A percentile compares a stretch with the other conserved stretches of the same genome.
These are phyloP conservation scores for Cathartes aura DNA, from an alignment of 2,113 vertebrate genomes.

Conservation along the genomic window DNA sequence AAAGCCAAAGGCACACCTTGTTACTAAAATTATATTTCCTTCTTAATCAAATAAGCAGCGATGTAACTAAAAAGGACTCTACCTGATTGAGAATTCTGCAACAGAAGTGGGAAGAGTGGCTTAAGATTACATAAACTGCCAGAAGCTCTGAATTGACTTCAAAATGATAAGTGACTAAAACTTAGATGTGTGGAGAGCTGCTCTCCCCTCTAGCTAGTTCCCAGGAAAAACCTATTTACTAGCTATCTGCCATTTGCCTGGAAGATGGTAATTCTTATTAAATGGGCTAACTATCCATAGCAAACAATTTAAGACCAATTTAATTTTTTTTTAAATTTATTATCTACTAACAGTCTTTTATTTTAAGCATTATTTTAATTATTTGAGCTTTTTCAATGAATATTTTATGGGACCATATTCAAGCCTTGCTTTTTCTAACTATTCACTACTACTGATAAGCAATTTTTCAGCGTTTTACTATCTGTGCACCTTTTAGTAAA, in stretches of 20 bases:
- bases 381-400: conserved; percentile 54
- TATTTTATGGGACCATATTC: conserved; percentile 41
- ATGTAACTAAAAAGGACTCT: neutral
- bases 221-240: conserved; percentile 22
- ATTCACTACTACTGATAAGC: neutral
- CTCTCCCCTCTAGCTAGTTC: conserved; percentile 8
- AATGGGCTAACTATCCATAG: conserved; percentile 18
- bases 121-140: conserved; percentile 41
- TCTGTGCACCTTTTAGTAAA: neutral
- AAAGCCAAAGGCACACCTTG: neutral
- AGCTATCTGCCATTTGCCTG: conserved; percentile 9
- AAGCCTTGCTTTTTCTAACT: neutral
- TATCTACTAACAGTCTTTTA: conserved; percentile 11
- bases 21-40: neutral
- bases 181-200: neutral
- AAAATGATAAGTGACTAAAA: conserved; percentile 55
- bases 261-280: conserved; percentile 26
- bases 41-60: neutral
- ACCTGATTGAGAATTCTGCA: conserved; percentile 22
- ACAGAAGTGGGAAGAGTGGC: neutral
- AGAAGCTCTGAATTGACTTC: conserved; percentile 44
- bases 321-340: conserved; percentile 44
- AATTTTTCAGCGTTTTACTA: neutral
- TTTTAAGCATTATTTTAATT: conserved; percentile 51
- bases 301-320: conserved; percentile 35